Base-by-base conservation (phyloP, 2,113 vertebrate species). In the Chrysemys picta region DNA sequence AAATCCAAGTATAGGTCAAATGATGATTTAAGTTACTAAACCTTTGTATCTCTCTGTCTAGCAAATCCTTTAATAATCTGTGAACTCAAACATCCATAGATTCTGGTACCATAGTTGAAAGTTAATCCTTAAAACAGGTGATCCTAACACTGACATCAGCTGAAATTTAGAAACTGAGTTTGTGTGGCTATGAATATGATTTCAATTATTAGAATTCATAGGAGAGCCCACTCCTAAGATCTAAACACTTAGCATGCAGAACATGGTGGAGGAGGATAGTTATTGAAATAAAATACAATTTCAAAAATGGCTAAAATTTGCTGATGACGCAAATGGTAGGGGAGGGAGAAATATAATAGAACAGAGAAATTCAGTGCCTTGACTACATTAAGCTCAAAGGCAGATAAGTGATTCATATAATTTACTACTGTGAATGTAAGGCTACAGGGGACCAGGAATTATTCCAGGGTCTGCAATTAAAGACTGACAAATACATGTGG, bases 21-120 rank as follows among this genome's bases (percentile, higher is more conserved):
- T 88, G 57, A 94, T 75, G 65, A 94, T 95, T 97, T 97, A 96
- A 95, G 87, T 94, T 91, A 82, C 93, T 91, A 96, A 96, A 95
- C 83, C 80, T 92, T 93, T 96, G 84, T 84, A 65, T 91, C 76
- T 93, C 57, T 85, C 85, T 92, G 87, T 91, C 89, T 94, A 53
- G 89, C 87, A 96, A 95, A 94, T 89, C 81, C 49, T 96, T 84
- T 85, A 93, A 81, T 96, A 96, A 96, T 92, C 95, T 50, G 59
- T 76, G 84, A 96, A 95, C 82, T 95, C 90, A 97, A 84, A 96
- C 53, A 86, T 91, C 80, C 95, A 86, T 38, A 94, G 59, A 85
- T 92, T 95, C 45, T 79, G 87, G 82, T 62, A 88, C 17, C 92
- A 82, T n/a, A 52, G 45, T 91, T 89, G 81, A 97, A 94, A 96